Evolutionary conservation across 2,797 vertebrate species (phyloP).

Genomic region (Hypotaenidia philippensis): DNA sequence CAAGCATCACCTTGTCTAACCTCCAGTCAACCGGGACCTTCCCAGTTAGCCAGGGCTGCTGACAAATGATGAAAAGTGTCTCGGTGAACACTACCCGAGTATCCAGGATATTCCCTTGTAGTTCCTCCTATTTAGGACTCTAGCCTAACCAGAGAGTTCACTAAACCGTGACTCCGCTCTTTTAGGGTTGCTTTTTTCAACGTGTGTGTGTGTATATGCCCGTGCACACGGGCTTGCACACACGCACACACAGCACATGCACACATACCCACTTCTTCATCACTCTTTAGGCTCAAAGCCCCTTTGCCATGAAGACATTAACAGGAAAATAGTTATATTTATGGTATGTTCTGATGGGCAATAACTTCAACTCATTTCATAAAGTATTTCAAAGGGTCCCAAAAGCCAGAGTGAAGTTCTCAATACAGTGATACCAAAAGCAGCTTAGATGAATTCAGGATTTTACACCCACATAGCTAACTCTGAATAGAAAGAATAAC

Average conservation of each 20-base stretch:
- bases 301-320: background rate
- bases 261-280: background rate
- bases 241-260: background rate
- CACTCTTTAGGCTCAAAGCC: background rate
- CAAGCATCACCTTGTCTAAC: no score
- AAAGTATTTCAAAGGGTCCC: background rate
- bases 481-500: background rate
- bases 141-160: background rate
- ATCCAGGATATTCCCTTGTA: background rate
- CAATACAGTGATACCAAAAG: background rate
- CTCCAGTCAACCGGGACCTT: no score
- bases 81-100: background rate
- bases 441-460: background rate
- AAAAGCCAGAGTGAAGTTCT: background rate
- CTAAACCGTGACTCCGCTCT: background rate
- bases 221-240: fast-evolving
- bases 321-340: background rate
- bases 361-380: background rate
- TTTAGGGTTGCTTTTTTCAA: background rate
- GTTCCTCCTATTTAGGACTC: background rate
- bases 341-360: background rate
- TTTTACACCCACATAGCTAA: background rate
- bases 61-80: no score
- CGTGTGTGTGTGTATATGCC: fast-evolving
- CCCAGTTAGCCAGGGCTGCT: no score